A percentile compares a stretch with the other conserved stretches of the same genome.
Conservation (phyloP, 2,888 invertebrate genomes). For the Drosophila pegasa region DNA sequence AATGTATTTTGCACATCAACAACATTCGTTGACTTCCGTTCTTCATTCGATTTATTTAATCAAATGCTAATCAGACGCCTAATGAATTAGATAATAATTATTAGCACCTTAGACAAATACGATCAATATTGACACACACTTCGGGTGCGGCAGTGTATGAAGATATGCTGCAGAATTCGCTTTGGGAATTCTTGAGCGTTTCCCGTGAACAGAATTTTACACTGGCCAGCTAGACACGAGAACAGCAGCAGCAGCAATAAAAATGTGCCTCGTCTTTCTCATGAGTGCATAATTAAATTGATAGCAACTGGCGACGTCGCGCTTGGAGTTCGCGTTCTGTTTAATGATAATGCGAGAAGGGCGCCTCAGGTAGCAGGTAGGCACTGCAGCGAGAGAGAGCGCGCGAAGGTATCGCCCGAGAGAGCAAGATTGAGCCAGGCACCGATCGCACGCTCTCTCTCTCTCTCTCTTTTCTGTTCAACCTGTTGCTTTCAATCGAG, state of each 20-base stretch:
- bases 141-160: slow-evolving; percentile 30
- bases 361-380: slow-evolving; percentile 67
- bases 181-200: slow-evolving; percentile 52
- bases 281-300: slow-evolving; percentile 71
- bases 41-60: background rate
- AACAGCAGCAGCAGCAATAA: slow-evolving; percentile 32
- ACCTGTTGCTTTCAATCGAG: slow-evolving; percentile 65
- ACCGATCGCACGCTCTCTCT: slow-evolving; percentile 13
- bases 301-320: slow-evolving; percentile 68
- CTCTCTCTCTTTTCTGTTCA: slow-evolving; percentile 40
- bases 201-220: slow-evolving; percentile 54
- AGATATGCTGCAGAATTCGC: slow-evolving; percentile 43
- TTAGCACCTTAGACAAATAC: background rate
- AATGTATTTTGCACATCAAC: background rate
- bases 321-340: slow-evolving; percentile 58
- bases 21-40: background rate
- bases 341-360: slow-evolving; percentile 77
- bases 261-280: slow-evolving; percentile 65
- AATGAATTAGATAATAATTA: background rate
- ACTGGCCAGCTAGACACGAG: slow-evolving; percentile 24
- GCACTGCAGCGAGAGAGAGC: slow-evolving; percentile 18
- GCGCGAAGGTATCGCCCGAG: background rate
- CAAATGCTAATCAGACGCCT: background rate
- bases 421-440: slow-evolving; percentile 2
- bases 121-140: background rate